Conservation (phyloP, 2,113 vertebrate genomes). For the Spea bombifrons region DNA sequence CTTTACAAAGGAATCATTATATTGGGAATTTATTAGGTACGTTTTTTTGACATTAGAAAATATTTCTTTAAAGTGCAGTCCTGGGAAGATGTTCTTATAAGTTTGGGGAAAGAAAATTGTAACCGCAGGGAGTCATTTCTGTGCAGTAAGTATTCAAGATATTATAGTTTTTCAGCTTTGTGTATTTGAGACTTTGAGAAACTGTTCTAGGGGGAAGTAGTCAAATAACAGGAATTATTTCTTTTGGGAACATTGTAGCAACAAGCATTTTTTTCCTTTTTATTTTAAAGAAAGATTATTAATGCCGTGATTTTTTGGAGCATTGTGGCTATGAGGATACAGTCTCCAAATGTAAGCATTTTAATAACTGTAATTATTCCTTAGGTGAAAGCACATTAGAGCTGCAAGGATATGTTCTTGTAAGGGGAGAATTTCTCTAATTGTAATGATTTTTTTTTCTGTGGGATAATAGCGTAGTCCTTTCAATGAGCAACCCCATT, state of each 20-base stretch:
- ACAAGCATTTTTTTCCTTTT: neutral
- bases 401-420: constrained; percentile 34
- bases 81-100: constrained; percentile 35
- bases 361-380: constrained; percentile 46
- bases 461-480: constrained; percentile 21
- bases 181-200: constrained; percentile 19
- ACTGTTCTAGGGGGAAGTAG: constrained; percentile 10
- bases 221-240: constrained; percentile 36
- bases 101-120: constrained; percentile 31
- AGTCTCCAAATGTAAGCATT: constrained; percentile 34
- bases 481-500: constrained; percentile 34
- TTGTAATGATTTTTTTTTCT: constrained; percentile 33
- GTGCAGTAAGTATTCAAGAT: constrained; percentile 9
- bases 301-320: constrained; percentile 29
- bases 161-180: constrained; percentile 20
- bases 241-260: constrained; percentile 34
- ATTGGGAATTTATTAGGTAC: constrained; percentile 16
- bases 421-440: constrained; percentile 20
- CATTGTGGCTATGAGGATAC: constrained; percentile 25
- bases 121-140: constrained; percentile 37
- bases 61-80: constrained; percentile 21
- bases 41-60: constrained; percentile 4
- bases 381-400: constrained; percentile 33
- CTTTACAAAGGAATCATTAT: constrained; percentile 15
- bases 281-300: constrained; percentile 32